Percentiles rank a stretch among this genome's conserved stretches.
Evolutionary conservation across 1,140 invertebrate genomes (phyloP).

Genomic region (Lamellibrachia luymesi): DNA sequence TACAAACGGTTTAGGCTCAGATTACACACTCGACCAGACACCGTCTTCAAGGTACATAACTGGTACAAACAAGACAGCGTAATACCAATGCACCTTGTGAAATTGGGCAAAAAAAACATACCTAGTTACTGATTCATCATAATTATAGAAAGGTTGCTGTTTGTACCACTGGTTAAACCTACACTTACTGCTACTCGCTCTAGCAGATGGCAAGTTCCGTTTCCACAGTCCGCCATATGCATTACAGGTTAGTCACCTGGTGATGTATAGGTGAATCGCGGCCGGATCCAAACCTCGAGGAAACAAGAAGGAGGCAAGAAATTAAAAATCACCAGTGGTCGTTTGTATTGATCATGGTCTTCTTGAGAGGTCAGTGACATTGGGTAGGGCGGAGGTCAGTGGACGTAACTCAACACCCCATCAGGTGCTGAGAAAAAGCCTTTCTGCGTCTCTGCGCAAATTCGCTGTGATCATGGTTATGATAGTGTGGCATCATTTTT

Average conservation of each 20-base stretch:
- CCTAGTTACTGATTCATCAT: background rate
- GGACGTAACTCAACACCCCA: background rate
- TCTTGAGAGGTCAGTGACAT: background rate
- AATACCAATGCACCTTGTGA: background rate
- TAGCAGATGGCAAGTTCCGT: background rate
- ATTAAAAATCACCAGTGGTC: background rate
- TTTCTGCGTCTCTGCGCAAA: background rate
- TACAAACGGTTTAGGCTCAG: background rate
- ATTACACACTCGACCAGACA: background rate
- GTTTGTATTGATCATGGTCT: background rate
- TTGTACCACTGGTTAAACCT: background rate
- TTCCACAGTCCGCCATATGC: background rate
- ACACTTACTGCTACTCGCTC: background rate
- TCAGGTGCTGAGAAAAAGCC: background rate
- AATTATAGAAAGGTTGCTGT: background rate
- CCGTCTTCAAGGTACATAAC: background rate
- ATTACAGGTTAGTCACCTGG: background rate
- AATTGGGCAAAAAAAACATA: background rate
- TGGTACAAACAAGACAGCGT: background rate
- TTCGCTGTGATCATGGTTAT: background rate
- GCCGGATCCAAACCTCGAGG: background rate
- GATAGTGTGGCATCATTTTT: background rate
- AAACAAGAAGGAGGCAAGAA: background rate
- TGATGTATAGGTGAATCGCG: background rate
- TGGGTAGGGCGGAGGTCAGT: background rate